Conservation (phyloP, 2,888 invertebrate species). For the Diloba caeruleocephala region DNA sequence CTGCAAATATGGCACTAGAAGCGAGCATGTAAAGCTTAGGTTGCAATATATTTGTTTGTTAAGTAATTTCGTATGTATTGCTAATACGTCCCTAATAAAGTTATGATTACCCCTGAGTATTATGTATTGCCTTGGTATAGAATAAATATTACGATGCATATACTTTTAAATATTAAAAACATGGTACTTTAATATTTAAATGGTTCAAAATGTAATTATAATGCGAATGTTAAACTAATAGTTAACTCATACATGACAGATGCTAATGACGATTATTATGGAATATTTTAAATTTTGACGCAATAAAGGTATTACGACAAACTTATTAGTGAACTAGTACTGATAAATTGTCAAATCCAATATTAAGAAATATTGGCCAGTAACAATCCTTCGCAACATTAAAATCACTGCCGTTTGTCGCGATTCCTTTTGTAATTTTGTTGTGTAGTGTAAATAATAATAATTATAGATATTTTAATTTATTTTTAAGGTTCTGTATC, state of each 20-base stretch:
- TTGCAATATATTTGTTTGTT: constrained; percentile 64
- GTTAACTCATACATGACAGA: constrained; percentile 72
- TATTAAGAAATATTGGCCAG: constrained; percentile 51
- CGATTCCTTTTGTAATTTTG: constrained; percentile 65
- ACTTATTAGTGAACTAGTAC: constrained; percentile 50
- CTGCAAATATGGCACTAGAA: constrained; percentile 86
- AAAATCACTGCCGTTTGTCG: constrained; percentile 58
- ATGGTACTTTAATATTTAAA: constrained; percentile 74
- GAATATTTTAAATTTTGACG: constrained; percentile 59
- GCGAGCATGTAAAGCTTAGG: constrained; percentile 67
- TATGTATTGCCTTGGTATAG: constrained; percentile 50
- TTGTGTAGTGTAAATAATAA: constrained; percentile 71
- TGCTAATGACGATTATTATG: constrained; percentile 60
- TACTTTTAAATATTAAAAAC: constrained; percentile 53
- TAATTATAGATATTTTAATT: constrained; percentile 69
- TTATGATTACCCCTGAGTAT: constrained; percentile 58
- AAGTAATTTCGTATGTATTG: constrained; percentile 62
- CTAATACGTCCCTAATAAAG: constrained; percentile 52
- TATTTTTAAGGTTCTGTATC: constrained; percentile 73
- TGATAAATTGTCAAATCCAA: constrained; percentile 49
- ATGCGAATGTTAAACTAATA: constrained; percentile 59
- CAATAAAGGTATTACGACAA: constrained; percentile 68
- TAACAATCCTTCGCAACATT: constrained; percentile 44
- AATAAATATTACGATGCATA: constrained; percentile 42
- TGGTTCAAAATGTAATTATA: constrained; percentile 50